Evolutionary conservation across 2,113 vertebrate species (phyloP).

Genomic region (Pterocles gutturalis): DNA sequence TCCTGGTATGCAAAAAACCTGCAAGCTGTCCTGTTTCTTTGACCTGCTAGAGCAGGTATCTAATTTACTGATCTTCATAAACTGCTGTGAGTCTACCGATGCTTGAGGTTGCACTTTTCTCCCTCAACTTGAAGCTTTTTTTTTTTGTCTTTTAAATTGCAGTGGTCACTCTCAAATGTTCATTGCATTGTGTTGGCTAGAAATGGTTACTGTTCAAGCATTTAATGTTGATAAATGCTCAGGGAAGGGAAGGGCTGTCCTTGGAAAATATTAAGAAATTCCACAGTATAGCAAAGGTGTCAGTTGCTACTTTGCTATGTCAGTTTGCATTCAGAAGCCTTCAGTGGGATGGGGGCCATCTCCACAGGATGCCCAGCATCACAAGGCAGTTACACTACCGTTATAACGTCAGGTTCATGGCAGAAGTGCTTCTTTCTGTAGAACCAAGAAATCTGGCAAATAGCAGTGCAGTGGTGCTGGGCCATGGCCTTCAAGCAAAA

Average conservation of each 20-base stretch:
- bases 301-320: background rate
- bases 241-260: background rate
- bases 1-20: background rate
- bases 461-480: background rate
- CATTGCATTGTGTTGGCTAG: background rate
- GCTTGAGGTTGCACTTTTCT: background rate
- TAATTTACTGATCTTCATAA: background rate
- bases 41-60: background rate
- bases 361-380: accelerated
- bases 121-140: background rate
- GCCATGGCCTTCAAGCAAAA: background rate
- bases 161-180: background rate
- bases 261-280: background rate
- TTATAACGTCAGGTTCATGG: too few relatives aligned
- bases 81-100: background rate
- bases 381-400: accelerated
- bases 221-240: background rate
- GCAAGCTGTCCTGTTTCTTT: background rate
- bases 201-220: background rate
- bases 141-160: background rate
- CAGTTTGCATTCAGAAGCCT: background rate
- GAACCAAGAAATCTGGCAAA: background rate
- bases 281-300: background rate
- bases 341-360: background rate
- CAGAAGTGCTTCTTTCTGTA: background rate